Percentiles rank a stretch among this genome's conserved stretches.
These are phyloP conservation scores for Lasioglossum leucozonium DNA, from an alignment of 2,888 invertebrate species.

Conservation along the genomic window DNA sequence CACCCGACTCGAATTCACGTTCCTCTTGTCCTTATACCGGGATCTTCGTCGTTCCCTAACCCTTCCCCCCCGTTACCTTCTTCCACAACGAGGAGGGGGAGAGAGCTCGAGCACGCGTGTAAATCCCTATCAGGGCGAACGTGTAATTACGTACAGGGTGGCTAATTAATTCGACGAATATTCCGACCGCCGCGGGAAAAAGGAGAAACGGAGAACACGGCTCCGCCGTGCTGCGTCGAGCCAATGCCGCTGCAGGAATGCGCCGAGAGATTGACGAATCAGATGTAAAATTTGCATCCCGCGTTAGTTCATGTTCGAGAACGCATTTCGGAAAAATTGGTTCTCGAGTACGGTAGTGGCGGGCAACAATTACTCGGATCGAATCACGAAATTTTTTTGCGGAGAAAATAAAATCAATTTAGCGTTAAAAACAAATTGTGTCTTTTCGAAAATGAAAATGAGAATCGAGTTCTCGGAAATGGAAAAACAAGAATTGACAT, in stretches of 20 bases:
- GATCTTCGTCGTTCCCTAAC: conserved; percentile 40
- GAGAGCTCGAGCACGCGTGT: conserved; percentile 36
- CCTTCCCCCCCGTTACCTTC: conserved; percentile 18
- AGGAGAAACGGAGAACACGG: not conserved
- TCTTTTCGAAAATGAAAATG: not conserved
- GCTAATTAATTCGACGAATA: conserved; percentile 65
- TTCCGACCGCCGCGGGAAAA: conserved; percentile 12
- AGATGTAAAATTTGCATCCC: not conserved
- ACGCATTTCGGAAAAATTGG: not conserved
- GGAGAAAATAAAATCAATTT: not conserved
- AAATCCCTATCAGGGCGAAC: conserved; percentile 49
- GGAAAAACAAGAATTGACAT: not conserved
- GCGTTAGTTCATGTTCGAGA: not conserved
- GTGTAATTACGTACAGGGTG: conserved; percentile 65
- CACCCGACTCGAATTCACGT: conserved; percentile 35
- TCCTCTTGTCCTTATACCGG: conserved; percentile 35
- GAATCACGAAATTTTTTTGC: not conserved
- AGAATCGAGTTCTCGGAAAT: not conserved
- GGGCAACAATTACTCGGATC: not conserved
- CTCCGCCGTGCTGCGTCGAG: not conserved
- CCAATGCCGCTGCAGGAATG: not conserved
- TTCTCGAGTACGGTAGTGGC: too few species aligned
- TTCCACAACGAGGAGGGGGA: not conserved
- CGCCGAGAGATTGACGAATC: not conserved
- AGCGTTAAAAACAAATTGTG: not conserved